These are phyloP conservation scores for Notarius quadriscutis DNA, from an alignment of 2,113 vertebrate species.

Conservation along the genomic window DNA sequence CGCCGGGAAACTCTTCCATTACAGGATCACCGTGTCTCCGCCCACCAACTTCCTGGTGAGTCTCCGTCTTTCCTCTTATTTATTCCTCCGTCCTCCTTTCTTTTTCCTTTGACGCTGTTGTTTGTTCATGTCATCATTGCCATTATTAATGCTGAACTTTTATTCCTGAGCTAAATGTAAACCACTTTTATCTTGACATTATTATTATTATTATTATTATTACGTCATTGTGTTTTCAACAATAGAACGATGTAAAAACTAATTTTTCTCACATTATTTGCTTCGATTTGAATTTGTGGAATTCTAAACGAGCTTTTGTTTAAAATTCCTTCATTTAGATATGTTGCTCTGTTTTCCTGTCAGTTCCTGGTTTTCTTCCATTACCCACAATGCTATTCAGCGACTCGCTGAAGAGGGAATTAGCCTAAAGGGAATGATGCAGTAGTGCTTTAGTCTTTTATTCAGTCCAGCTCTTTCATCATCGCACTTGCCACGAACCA, in stretches of 20 bases:
- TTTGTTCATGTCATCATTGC: not conserved
- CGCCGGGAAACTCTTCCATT: constrained; percentile 91
- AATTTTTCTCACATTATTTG: too few species aligned
- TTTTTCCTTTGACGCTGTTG: not conserved
- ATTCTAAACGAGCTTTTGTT: too few species aligned
- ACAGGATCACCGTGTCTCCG: constrained; percentile 95
- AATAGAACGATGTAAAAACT: too few species aligned
- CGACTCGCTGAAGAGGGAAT: not conserved
- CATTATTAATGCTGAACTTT: not conserved
- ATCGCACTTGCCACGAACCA: too few species aligned
- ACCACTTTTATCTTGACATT: too few species aligned
- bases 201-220: too few species aligned
- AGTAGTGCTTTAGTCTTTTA: not conserved
- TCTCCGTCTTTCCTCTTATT: constrained; percentile 40
- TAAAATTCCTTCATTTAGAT: too few species aligned
- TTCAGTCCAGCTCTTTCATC: not conserved
- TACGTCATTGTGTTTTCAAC: too few species aligned
- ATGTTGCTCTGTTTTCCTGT: too few species aligned
- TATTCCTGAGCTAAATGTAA: not conserved
- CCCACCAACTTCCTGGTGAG: constrained; percentile 97
- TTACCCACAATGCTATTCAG: not conserved
- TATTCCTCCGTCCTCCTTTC: not conserved
- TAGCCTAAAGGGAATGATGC: not conserved
- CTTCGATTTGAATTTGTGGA: too few species aligned
- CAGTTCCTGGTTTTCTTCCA: not conserved